Percentiles rank a stretch among this genome's conserved stretches.
Conservation (phyloP, 2,888 invertebrate species). For the Adineta ricciae region DNA sequence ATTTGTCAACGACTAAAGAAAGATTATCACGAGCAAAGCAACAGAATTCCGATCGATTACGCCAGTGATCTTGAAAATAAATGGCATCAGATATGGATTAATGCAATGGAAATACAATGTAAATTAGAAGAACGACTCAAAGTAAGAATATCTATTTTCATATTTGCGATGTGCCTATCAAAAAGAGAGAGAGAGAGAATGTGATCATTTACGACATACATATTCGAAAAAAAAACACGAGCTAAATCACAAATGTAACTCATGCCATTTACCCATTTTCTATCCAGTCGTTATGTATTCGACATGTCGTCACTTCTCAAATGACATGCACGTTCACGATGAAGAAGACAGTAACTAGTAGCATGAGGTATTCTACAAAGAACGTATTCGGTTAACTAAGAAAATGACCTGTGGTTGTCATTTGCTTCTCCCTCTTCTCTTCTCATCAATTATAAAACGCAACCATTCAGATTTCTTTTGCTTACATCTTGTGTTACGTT, state of each 20-base stretch:
- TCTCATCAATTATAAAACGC: background rate
- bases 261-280: background rate
- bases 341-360: background rate
- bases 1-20: background rate
- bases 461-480: background rate
- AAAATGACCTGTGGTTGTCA: background rate
- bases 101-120: slow-evolving; percentile 81
- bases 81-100: slow-evolving; percentile 77
- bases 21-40: background rate
- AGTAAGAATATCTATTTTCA: background rate
- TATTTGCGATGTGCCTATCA: background rate
- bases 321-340: background rate
- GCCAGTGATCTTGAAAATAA: slow-evolving; percentile 69
- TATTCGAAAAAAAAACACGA: too few species aligned
- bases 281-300: background rate
- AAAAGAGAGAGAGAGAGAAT: too few species aligned
- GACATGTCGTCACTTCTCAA: background rate
- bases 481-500: background rate
- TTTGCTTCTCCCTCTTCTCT: background rate
- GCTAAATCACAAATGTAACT: background rate
- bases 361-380: background rate
- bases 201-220: too few species aligned
- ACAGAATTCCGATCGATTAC: background rate
- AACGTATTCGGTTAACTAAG: background rate
- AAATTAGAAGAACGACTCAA: slow-evolving; percentile 62